Evolutionary conservation across 2,888 invertebrate species (phyloP).

Genomic region (Lutraria lutraria): DNA sequence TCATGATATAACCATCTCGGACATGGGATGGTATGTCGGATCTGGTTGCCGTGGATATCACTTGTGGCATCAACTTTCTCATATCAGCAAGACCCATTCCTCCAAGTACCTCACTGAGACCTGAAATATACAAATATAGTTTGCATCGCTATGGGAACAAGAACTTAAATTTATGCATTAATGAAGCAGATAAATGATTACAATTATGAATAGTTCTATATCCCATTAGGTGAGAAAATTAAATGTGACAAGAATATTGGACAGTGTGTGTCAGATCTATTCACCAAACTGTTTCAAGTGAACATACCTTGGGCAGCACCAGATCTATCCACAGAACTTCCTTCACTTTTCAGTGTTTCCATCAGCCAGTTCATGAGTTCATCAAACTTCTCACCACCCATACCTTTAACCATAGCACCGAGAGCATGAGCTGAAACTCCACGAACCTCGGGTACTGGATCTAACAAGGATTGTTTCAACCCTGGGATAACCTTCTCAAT

Average conservation of each 20-base stretch:
- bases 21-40: constrained; percentile 93
- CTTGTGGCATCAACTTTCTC: constrained; percentile 98
- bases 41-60: constrained; percentile 96
- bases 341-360: constrained; percentile 98
- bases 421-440: constrained; percentile 98
- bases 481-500: constrained; percentile 98
- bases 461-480: constrained; percentile 96
- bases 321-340: constrained; percentile 93
- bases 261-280: too few relatives aligned
- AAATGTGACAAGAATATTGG: too few relatives aligned
- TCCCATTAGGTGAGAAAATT: too few relatives aligned
- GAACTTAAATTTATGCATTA: too few relatives aligned
- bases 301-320: constrained; percentile 86
- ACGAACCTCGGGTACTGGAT: constrained; percentile 99
- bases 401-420: constrained; percentile 98
- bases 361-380: constrained; percentile 99
- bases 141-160: too few relatives aligned
- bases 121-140: constrained; percentile 71
- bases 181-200: too few relatives aligned
- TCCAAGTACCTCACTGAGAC: constrained; percentile 98
- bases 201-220: too few relatives aligned
- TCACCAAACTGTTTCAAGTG: not conserved
- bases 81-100: constrained; percentile 98
- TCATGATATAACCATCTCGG: constrained; percentile 99
- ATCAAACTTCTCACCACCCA: constrained; percentile 98